Evolutionary conservation across 1,140 invertebrate genomes (phyloP), one percentile per base, ranked within the genome.

Genomic region (Camponotus vicinus): DNA sequence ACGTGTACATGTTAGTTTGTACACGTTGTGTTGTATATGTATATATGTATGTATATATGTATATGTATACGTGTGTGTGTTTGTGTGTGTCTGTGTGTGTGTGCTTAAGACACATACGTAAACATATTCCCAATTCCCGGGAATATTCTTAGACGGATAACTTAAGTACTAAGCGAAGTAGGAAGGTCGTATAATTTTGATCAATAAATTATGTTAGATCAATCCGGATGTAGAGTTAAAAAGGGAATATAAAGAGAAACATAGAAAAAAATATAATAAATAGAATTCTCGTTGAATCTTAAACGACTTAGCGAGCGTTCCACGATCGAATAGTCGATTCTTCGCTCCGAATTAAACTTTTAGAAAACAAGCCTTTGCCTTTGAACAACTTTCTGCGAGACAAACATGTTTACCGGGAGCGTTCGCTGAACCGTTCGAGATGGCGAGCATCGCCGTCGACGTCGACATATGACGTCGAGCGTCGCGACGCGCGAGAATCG

Each of bases 51-150:
- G 0, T 5, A 1, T 13, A 7, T n/a, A 9, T 70, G 1, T 67
- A 11, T 86, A 9, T 71, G 1, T 27, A 67, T 85, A 49, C 59
- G 1, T 78, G 15, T 63, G 0, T 63, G 8, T 55, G 32, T 37
- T 18, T 42, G 7, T 63, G 42, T 67, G 18, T 86, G 13, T 71
- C 1, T 27, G 71, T 85, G 55, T 79, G 66, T 77, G 88, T 91
- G 92, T 91, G 88, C 88, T 91, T 63, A 92, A 91, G 84, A 92
- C 92, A 92, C 92, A 89, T 93, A 93, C 92, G 86, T 87, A 86
- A 86, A 89, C 90, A 89, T 89, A 92, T 93, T 88, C 92, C 92
- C 88, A 77, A 52, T 21, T 75, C n/a, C 11, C 37, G 86, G 84
- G 89, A 92, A 92, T 89, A 92, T 90, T 67, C 63, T 7, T 69